phyloP scores from a whole-genome alignment of 2,888 invertebrate species.

The Cosmopolites sordidus region DNA sequence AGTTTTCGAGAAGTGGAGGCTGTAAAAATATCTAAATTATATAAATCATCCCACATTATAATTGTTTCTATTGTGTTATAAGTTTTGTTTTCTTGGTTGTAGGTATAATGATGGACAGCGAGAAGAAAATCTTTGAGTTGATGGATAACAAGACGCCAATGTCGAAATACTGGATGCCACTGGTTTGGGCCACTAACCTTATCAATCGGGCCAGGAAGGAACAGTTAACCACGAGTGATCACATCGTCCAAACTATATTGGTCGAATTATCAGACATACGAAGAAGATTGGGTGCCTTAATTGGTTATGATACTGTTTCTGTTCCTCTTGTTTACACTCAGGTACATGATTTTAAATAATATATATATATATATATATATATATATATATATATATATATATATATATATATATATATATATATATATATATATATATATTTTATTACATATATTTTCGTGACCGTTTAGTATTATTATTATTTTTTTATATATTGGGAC shows the following conservation, averaged over 20 bases:
- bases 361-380: too few species aligned
- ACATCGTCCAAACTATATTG: constrained; percentile 86
- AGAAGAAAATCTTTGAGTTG: constrained; percentile 85
- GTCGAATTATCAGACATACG: constrained; percentile 87
- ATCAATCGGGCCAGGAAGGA: constrained; percentile 84
- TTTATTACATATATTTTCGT: too few species aligned
- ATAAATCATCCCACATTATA: too few species aligned
- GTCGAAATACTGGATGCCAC: constrained; percentile 91
- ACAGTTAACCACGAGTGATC: constrained; percentile 79
- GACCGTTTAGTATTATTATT: too few species aligned
- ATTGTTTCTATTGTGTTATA: too few species aligned
- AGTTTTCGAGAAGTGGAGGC: too few species aligned
- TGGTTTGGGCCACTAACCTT: constrained; percentile 90
- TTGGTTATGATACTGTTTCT: constrained; percentile 88
- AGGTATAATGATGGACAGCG: constrained; percentile 88
- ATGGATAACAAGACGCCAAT: constrained; percentile 86
- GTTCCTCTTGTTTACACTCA: constrained; percentile 90
- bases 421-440: too few species aligned
- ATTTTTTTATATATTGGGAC: too few species aligned
- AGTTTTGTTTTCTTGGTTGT: constrained; percentile 41
- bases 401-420: too few species aligned
- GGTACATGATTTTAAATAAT: too few species aligned
- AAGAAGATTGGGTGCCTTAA: constrained; percentile 74
- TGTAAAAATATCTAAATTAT: too few species aligned
- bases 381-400: too few species aligned